A percentile compares a stretch with the other conserved stretches of the same genome.
Conservation (phyloP, 2,888 invertebrate genomes). For the Athrips mouffetella region DNA sequence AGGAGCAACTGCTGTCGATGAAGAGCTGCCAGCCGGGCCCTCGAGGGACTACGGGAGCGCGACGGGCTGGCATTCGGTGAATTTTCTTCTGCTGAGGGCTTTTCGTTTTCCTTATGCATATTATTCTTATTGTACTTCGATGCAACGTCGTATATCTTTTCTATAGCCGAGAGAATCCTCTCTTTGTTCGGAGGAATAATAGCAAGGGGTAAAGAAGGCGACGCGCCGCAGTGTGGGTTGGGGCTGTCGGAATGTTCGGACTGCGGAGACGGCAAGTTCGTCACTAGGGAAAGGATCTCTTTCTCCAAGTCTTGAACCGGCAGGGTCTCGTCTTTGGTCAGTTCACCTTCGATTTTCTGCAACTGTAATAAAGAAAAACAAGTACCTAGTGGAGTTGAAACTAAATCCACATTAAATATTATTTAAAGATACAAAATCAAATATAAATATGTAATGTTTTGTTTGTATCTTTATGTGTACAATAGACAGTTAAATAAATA, state of each 20-base stretch:
- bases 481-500: too few relatives aligned
- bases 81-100: too few relatives aligned
- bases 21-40: too few relatives aligned
- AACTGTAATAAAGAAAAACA: neutral
- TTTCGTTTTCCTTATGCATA: too few relatives aligned
- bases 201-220: constrained; percentile 32
- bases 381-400: neutral
- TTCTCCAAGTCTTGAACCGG: constrained; percentile 82
- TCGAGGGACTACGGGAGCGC: too few relatives aligned
- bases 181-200: constrained; percentile 57
- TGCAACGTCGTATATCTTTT: constrained; percentile 57
- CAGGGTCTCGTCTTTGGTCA: constrained; percentile 67
- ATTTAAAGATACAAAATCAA: too few relatives aligned
- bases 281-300: constrained; percentile 81
- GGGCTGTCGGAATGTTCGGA: constrained; percentile 19
- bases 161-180: constrained; percentile 54
- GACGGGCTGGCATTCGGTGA: too few relatives aligned
- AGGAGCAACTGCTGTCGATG: too few relatives aligned
- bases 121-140: too few relatives aligned
- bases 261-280: constrained; percentile 48
- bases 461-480: too few relatives aligned
- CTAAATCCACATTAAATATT: neutral
- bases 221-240: constrained; percentile 16
- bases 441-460: too few relatives aligned
- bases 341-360: neutral